Conservation (phyloP, 2,888 invertebrate genomes). For the Sepioteuthis lessoniana region DNA sequence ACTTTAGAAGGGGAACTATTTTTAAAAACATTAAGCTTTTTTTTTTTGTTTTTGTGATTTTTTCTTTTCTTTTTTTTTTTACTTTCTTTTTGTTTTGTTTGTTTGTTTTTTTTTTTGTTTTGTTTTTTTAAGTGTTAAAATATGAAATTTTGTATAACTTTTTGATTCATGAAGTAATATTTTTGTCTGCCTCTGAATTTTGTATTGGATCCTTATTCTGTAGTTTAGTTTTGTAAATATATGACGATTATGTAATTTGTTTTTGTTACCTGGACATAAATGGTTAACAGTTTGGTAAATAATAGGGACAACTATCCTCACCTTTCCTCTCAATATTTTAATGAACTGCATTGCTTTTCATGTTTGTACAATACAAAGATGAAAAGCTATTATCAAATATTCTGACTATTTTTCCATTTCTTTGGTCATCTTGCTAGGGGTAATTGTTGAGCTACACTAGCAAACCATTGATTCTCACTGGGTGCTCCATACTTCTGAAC, state of each 20-base stretch:
- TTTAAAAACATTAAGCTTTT: too few relatives aligned
- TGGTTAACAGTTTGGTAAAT: neutral
- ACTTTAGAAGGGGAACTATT: too few relatives aligned
- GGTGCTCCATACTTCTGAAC: too few relatives aligned
- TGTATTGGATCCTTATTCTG: neutral
- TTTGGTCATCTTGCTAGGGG: too few relatives aligned
- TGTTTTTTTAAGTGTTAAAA: neutral
- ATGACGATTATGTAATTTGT: neutral
- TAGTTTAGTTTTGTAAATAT: neutral
- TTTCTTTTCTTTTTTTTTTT: too few relatives aligned
- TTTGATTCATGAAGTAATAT: neutral
- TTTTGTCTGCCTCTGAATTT: neutral
- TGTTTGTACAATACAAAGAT: neutral
- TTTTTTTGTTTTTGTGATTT: too few relatives aligned
- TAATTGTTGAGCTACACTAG: too few relatives aligned
- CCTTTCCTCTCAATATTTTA: neutral
- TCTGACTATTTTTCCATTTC: neutral
- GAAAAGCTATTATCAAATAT: neutral
- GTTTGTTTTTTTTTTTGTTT: neutral
- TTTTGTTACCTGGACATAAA: conserved; percentile 6
- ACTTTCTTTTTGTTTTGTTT: too few relatives aligned
- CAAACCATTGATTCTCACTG: too few relatives aligned
- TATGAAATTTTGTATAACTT: neutral
- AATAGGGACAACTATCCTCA: neutral
- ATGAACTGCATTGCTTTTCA: too few relatives aligned